Evolutionary conservation across 2,113 vertebrate species (phyloP), one percentile per base, ranked within the genome.

Genomic region (Apodemus sylvaticus): DNA sequence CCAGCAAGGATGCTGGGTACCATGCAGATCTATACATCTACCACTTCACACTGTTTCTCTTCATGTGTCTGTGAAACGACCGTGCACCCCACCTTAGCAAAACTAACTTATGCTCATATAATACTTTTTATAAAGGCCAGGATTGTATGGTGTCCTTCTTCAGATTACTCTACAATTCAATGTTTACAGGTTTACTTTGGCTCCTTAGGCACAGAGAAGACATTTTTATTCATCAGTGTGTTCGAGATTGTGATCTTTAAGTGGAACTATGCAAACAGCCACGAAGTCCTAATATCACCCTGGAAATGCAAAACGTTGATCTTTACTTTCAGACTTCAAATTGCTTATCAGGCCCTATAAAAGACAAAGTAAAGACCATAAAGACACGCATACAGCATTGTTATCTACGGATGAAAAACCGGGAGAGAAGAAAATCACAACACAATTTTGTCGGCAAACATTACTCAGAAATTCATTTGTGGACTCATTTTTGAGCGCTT

Each of bases 391-490:
- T 53, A 94, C 62, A 95, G 97, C 94, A 93, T 96, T 93, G 96
- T 97, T 97, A 96, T 97, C 97, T 93, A 89, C 5, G 58, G 97
- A 93, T 92, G 97, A 87, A 93, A 94, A 96, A 89, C 85, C 62
- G 89, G 86, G 96, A 97, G 97, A 89, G 96, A 97, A 96, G 94
- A 97, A 89, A 42, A 97, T 94, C 96, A 97, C 87, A 97, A 79
- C 94, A 98, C 94, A 98, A 98, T 97, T 98, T 98, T 96, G 95
- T 98, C 97, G 97, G 98, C 98, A 98, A 98, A 98, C 96, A 98
- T 92, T 94, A 96, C 45, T 95, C 94, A 95, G 96, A 95, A 96
- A 97, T 98, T 98, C 97, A 97, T 96, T 97, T 96, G 48, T 93
- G 93, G 97, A 96, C 89, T 98, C 97, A 96, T 97, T 94, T 97